Evolutionary conservation across 2,113 vertebrate genomes (phyloP).

Genomic region (Brachionichthys hirsutus): DNA sequence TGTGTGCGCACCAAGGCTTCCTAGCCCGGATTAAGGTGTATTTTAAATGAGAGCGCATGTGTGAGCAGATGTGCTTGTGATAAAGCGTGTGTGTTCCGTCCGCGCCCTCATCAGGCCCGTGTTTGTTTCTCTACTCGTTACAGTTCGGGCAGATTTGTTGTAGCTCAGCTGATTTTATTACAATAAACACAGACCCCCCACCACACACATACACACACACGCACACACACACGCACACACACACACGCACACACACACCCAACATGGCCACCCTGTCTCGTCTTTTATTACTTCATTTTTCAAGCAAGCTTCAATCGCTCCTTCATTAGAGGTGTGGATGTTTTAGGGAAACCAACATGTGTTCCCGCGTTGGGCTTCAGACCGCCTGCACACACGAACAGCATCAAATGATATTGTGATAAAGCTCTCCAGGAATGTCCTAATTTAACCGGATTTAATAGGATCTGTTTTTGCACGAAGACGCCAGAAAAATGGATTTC

Average conservation of each 20-base stretch:
- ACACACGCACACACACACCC: constrained; percentile 5
- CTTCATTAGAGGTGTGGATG: background rate
- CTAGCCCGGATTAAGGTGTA: constrained; percentile 39
- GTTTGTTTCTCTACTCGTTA: constrained; percentile 28
- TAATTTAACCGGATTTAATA: background rate
- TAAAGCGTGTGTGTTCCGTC: constrained; percentile 3
- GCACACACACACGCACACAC: no score
- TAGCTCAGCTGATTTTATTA: constrained; percentile 46
- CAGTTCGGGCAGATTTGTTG: constrained; percentile 47
- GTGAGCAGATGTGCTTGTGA: constrained; percentile 34
- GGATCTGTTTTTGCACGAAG: no score
- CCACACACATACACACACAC: constrained; percentile 5
- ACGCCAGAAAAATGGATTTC: no score
- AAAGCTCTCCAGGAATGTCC: background rate
- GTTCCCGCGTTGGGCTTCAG: background rate
- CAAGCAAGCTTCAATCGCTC: constrained; percentile 5
- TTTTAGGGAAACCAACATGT: background rate
- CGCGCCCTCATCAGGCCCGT: constrained; percentile 37
- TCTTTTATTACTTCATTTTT: constrained; percentile 34
- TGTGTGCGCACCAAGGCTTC: constrained; percentile 2
- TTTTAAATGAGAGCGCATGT: constrained; percentile 39
- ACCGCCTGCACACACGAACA: background rate
- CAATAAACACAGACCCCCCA: constrained; percentile 44
- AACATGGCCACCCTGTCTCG: constrained; percentile 14
- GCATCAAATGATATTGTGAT: background rate